These are phyloP conservation scores for Hemistola chrysoprasaria DNA, from an alignment of 2,888 invertebrate genomes.

Conservation along the genomic window DNA sequence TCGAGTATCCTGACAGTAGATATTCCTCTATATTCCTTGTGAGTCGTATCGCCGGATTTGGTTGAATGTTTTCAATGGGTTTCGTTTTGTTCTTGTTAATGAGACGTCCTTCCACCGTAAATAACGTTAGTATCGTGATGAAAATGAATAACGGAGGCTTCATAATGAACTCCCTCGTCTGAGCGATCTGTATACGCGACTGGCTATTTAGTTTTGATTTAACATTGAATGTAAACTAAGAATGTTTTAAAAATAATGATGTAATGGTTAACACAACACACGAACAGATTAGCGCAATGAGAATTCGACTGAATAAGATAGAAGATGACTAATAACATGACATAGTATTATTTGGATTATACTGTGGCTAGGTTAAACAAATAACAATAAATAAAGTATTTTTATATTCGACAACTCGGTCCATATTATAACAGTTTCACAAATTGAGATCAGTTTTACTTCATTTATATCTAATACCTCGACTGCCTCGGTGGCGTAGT, in stretches of 20 bases:
- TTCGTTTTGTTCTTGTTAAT: slow-evolving; percentile 45
- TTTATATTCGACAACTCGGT: too few relatives aligned
- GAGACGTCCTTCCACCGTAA: slow-evolving; percentile 39
- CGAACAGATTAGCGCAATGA: slow-evolving; percentile 27
- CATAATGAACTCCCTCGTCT: slow-evolving; percentile 44
- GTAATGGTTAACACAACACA: slow-evolving; percentile 47
- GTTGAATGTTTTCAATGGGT: slow-evolving; percentile 32
- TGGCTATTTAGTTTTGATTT: slow-evolving; percentile 44
- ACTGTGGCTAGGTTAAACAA: too few relatives aligned
- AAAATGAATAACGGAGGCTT: slow-evolving; percentile 36
- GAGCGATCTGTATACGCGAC: slow-evolving; percentile 37
- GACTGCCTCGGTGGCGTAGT: too few relatives aligned
- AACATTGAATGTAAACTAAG: slow-evolving; percentile 54
- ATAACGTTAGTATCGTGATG: slow-evolving; percentile 29
- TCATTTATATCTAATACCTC: too few relatives aligned
- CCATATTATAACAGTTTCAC: too few relatives aligned
- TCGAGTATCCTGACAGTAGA: slow-evolving; percentile 32
- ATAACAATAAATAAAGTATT: too few relatives aligned
- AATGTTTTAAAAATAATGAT: slow-evolving; percentile 55
- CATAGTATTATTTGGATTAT: slow-evolving; percentile 12
- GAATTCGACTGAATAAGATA: slow-evolving; percentile 38
- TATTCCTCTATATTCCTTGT: slow-evolving; percentile 41
- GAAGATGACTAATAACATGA: slow-evolving; percentile 15
- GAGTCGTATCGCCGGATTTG: slow-evolving; percentile 36
- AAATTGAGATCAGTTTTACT: too few relatives aligned